Evolutionary conservation across 2,888 invertebrate genomes (phyloP), one percentile per base, ranked within the genome.

Genomic region (Pristionchus japonicus): DNA sequence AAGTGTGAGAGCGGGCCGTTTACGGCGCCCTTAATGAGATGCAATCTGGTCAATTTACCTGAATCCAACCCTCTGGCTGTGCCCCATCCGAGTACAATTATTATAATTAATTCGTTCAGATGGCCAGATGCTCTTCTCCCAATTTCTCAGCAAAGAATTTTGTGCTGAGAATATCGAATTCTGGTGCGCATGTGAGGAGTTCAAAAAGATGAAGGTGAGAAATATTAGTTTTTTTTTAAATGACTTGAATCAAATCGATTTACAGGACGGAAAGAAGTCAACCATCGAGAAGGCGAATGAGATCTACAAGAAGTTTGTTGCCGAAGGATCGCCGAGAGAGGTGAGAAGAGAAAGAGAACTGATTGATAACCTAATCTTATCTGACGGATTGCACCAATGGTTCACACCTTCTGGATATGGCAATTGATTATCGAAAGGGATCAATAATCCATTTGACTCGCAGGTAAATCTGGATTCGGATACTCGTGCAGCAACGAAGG

Each of bases 81-180:
- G 11, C 52, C 49, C 61, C 47, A 20, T 3, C 2, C 34, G 11
- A 57, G n/a, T 82, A 34, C 70, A 70, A 84, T 57, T 82, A 57
- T 82, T 43, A 49, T 77, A 80, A 86, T 67, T 40, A 15, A 40
- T 13, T 47, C 47, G 77, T 93, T 87, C 91, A 93, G 93, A 89
- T 84, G 94, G 94, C 70, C 90, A 91, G 82, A 89, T 90, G 31
- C 89, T 93, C 61, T 93, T 93, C 91, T 91, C 92, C 1, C 91
- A 92, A 84, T 93, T 94, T 64, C 87, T 94, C 82, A 89, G 91
- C 87, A 91, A 91, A 57, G 93, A 94, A 88, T 91, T 92, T 89
- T 91, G 91, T 77, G 90, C 90, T 37, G 94, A 94, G 88, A 94
- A 94, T 87, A 89, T 94, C 86, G 93, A 94, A 67, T 94, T 94